Evolutionary conservation across 2,888 invertebrate species (phyloP).

Genomic region (Acronicta psi): DNA sequence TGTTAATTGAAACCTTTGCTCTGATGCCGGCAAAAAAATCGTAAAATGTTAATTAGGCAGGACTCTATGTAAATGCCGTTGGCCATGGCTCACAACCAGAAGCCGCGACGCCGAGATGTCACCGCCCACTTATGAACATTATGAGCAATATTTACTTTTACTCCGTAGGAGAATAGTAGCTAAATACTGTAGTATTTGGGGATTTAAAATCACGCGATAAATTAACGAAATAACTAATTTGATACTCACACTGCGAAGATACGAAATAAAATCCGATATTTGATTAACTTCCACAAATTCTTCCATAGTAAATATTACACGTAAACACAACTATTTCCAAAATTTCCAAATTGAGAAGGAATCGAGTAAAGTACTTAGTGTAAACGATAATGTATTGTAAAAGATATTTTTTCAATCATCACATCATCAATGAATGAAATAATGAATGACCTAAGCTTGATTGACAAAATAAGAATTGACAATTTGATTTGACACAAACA

Average conservation of each 20-base stretch:
- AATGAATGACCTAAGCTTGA: constrained; percentile 14
- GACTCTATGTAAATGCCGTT: constrained; percentile 15
- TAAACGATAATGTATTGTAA: neutral
- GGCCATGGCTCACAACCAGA: constrained; percentile 14
- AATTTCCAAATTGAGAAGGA: constrained; percentile 24
- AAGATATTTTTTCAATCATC: constrained; percentile 17
- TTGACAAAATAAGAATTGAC: no score
- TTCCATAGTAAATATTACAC: constrained; percentile 77
- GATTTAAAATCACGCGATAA: neutral
- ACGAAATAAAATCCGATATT: constrained; percentile 94
- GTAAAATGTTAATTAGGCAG: constrained; percentile 37
- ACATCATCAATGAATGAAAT: neutral
- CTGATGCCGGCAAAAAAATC: constrained; percentile 41
- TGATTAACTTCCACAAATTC: constrained; percentile 92
- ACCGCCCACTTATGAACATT: constrained; percentile 23
- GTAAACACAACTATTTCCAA: constrained; percentile 41
- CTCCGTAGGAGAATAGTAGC: neutral
- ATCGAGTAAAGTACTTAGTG: neutral
- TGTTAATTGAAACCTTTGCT: constrained; percentile 44
- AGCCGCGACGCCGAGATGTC: constrained; percentile 22
- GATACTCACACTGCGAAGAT: constrained; percentile 94
- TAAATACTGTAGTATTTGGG: constrained; percentile 16
- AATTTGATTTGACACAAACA: no score
- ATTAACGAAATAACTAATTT: constrained; percentile 22
- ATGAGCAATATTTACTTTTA: constrained; percentile 10